These are phyloP conservation scores for Hyppa rectilinea DNA, from an alignment of 2,888 invertebrate species.

Conservation along the genomic window DNA sequence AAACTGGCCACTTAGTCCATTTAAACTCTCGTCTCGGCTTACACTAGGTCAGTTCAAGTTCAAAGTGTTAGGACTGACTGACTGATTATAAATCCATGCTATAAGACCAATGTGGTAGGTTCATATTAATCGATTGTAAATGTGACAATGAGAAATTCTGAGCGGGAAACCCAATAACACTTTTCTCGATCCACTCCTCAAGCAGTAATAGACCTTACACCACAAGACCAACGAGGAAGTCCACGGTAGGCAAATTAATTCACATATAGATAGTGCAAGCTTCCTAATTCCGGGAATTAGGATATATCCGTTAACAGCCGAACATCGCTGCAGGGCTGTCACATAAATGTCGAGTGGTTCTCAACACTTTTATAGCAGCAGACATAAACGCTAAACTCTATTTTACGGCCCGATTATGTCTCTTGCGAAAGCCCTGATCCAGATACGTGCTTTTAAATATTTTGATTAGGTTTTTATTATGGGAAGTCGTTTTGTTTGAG, in stretches of 20 bases:
- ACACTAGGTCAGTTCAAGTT: not conserved
- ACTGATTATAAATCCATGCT: not conserved
- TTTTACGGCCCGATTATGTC: conserved; percentile 79
- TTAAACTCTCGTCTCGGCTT: too few relatives aligned
- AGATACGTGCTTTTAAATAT: conserved; percentile 71
- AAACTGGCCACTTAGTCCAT: too few relatives aligned
- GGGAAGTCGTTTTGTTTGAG: conserved; percentile 48
- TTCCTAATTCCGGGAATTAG: conserved; percentile 32
- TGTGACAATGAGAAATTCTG: too few relatives aligned
- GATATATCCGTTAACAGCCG: conserved; percentile 38
- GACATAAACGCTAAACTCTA: conserved; percentile 75
- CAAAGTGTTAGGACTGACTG: not conserved
- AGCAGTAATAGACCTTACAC: not conserved
- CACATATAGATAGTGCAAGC: conserved; percentile 1
- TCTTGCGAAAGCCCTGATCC: conserved; percentile 69
- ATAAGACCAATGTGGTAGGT: not conserved
- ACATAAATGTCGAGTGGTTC: conserved; percentile 78
- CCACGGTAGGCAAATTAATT: not conserved
- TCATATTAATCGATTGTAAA: not conserved
- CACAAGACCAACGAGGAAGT: not conserved
- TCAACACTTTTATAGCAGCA: conserved; percentile 74
- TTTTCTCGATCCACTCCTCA: not conserved
- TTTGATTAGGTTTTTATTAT: conserved; percentile 58
- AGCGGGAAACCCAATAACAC: not conserved
- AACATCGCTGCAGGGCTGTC: conserved; percentile 66